Conservation (phyloP, 2,113 vertebrate species). For the Clarias gariepinus region DNA sequence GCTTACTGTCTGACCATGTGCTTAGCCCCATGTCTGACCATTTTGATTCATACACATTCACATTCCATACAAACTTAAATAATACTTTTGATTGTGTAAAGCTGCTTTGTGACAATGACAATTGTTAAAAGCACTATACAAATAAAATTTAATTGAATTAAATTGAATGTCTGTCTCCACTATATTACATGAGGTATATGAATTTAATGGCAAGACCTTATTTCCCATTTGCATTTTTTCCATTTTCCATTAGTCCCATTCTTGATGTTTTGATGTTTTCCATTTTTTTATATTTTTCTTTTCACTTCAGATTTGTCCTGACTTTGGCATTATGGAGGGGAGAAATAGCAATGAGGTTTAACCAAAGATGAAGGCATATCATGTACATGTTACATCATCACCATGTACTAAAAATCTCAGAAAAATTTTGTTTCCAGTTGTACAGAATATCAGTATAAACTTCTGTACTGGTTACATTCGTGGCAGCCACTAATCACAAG, state of each 20-base stretch:
- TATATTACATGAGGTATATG: slow-evolving; percentile 25
- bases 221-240: background rate
- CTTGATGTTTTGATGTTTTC: background rate
- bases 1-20: slow-evolving; percentile 32
- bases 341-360: background rate
- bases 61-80: no score
- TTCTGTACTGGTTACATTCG: background rate
- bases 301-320: background rate
- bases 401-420: background rate
- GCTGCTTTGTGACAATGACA: no score
- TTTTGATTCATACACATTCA: no score
- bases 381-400: background rate
- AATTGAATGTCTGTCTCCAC: slow-evolving; percentile 51
- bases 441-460: background rate
- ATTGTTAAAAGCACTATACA: no score
- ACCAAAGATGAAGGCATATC: background rate
- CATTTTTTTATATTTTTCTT: background rate
- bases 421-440: background rate
- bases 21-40: slow-evolving; percentile 30
- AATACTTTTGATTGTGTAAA: no score
- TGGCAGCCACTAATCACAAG: background rate
- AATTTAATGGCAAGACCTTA: background rate
- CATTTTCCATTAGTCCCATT: background rate
- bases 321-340: background rate
- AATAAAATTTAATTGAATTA: no score